Evolutionary conservation across 2,113 vertebrate species (phyloP), one percentile per base, ranked within the genome.

Genomic region (Cottus gobio): DNA sequence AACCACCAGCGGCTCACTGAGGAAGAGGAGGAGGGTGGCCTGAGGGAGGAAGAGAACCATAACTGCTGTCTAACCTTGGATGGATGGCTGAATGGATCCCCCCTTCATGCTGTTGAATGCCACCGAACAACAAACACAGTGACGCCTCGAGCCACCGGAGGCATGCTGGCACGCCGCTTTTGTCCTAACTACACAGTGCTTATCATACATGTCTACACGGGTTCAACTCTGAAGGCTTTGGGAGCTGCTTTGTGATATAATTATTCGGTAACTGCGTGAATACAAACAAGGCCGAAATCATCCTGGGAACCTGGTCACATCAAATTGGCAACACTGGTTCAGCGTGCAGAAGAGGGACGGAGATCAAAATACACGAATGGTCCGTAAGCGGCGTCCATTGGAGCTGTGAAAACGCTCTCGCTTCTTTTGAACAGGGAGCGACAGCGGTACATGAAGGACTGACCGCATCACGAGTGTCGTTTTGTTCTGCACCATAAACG

Each of bases 61-160:
- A 84, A 85, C 79, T 85, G 80, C 62, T 52, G 75, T 80, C 77
- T 75, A 69, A 74, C 75, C 70, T 82, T 60, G 86, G 87, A 88
- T 83, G 83, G 78, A 91, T 85, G 80, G 42, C 6, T 87, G 71
- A 86, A 30, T 78, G 71, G 87, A 82, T 88, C 72, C 68, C 74
- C 64, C 60, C 54, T 69, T n/a, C 64, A 77, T 31, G 48, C 80
- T 79, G 85, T 50, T 57, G 68, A 84, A 70, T 73, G 78, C 70
- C 68, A 71, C 39, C 48, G 71, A 78, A 86, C 65, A 57, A 75
- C 68, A 60, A 84, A 80, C 16, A 66, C 48, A 20, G 31, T 56
- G 46, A 89, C 1, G 20, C 37, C 50, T 65, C 54, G 5, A 86
- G 70, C 57, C 30, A 46, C 24, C 15, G 5, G 46, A 75, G 63